Evolutionary conservation across 1,140 invertebrate species (phyloP).

Genomic region (Danaus plexippus): DNA sequence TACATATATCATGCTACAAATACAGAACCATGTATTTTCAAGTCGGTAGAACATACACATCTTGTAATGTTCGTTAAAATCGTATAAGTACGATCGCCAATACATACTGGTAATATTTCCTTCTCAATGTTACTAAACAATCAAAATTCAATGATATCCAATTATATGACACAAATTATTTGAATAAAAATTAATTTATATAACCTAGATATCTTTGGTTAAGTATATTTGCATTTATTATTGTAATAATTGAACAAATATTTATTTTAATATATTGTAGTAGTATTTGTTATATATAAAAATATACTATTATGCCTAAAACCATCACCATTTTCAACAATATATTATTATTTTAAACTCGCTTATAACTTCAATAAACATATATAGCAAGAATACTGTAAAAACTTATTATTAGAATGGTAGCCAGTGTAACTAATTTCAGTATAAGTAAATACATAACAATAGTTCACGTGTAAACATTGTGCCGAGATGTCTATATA

Average conservation of each 20-base stretch:
- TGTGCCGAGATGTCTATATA: too few species aligned
- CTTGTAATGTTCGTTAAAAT: not conserved
- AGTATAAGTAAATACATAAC: too few species aligned
- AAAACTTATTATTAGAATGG: too few species aligned
- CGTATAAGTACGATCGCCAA: constrained; percentile 20
- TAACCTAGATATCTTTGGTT: constrained; percentile 20
- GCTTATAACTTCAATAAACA: too few species aligned
- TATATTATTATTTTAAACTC: too few species aligned
- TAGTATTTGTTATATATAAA: constrained; percentile 21
- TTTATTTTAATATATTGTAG: constrained; percentile 8
- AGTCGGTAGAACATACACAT: too few species aligned
- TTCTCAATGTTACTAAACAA: constrained; percentile 3
- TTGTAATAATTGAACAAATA: constrained; percentile 10
- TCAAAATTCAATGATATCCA: constrained; percentile 8
- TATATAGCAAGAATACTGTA: too few species aligned
- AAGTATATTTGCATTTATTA: constrained; percentile 12
- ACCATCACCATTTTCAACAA: constrained; percentile 19
- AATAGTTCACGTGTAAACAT: too few species aligned
- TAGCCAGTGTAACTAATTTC: too few species aligned
- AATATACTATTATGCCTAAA: constrained; percentile 23
- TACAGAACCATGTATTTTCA: too few species aligned
- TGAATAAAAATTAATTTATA: constrained; percentile 3
- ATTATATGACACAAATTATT: constrained; percentile 1
- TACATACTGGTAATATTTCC: constrained; percentile 1
- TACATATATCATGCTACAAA: too few species aligned